Evolutionary conservation across 2,113 vertebrate genomes (phyloP), one percentile per base, ranked within the genome.

Genomic region (Oceanodroma tethys): DNA sequence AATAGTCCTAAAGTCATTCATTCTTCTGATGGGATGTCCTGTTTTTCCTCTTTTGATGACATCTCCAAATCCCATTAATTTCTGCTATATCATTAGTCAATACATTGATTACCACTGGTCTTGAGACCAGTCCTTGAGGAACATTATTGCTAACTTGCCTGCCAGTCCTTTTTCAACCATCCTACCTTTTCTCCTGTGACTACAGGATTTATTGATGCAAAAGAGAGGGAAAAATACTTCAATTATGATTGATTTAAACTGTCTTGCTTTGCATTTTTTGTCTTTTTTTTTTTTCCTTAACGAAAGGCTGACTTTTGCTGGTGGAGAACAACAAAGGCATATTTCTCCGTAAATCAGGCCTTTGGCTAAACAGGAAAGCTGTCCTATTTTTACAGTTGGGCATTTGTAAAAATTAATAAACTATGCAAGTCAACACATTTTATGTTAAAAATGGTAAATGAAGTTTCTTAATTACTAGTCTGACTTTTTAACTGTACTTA

Each of bases 331-430:
- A 67, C 63, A 84, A 53, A 74, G 59, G 40, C 43, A 4, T 26
- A 68, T 85, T 82, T 75, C 78, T 62, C 58, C 2, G 21, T 52
- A 76, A 93, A 95, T 72, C 40, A 45, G 52, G 53, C 58, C 70
- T 65, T 36, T 55, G n/a, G 68, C 60, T 91, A 67, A 85, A 55
- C 70, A 29, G 66, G 78, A 56, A 68, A 93, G 65, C 66, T 95
- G 71, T 68, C 78, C 84, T 92, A n/a, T 75, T 96, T 90, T 88
- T 74, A 68, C 62, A 80, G 43, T 15, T 71, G 48, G 68, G 81
- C 65, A 85, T 74, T 72, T 79, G 53, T 65, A 93, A 70, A 94
- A 96, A 89, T 85, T 90, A 91, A 86, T 66, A 76, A 90, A 87
- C 70, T 60, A 48, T 30, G 78, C 66, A 82, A 96, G 74, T 73